A percentile compares a stretch with the other conserved stretches of the same genome.
phyloP scores from a whole-genome alignment of 2,888 invertebrate species.

The Gasteruption jaculator region DNA sequence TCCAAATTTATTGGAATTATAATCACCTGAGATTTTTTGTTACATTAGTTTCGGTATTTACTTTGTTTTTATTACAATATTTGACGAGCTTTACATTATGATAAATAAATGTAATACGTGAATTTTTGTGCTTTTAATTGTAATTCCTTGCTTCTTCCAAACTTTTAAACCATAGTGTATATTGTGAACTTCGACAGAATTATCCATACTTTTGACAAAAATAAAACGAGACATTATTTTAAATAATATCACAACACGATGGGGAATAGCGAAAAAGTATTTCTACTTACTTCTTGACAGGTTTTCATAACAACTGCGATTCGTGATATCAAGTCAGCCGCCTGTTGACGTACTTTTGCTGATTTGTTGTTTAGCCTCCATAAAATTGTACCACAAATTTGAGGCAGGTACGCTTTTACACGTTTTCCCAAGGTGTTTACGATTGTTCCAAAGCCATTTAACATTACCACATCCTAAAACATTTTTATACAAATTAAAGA shows the following conservation, averaged over 20 bases:
- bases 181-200: too few relatives aligned
- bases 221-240: not conserved
- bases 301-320: constrained; percentile 99
- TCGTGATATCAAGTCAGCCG: constrained; percentile 96
- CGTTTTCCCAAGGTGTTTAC: constrained; percentile 96
- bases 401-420: constrained; percentile 97
- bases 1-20: too few relatives aligned
- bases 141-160: too few relatives aligned
- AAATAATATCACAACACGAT: not conserved
- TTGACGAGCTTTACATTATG: too few relatives aligned
- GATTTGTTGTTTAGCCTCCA: constrained; percentile 99
- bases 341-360: constrained; percentile 98
- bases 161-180: too few relatives aligned
- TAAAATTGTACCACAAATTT: constrained; percentile 99
- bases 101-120: too few relatives aligned
- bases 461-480: constrained; percentile 91
- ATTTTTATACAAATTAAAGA: constrained; percentile 13
- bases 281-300: constrained; percentile 87
- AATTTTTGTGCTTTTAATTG: too few relatives aligned
- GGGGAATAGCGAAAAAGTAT: not conserved
- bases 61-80: too few relatives aligned
- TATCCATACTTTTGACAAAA: not conserved
- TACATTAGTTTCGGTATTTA: too few relatives aligned
- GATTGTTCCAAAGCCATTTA: constrained; percentile 98
- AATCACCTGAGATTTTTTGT: too few relatives aligned